Percentiles rank a stretch among this genome's conserved stretches.
These are phyloP conservation scores for Rallus crepitans DNA, from an alignment of 2,797 vertebrate species.

Conservation along the genomic window DNA sequence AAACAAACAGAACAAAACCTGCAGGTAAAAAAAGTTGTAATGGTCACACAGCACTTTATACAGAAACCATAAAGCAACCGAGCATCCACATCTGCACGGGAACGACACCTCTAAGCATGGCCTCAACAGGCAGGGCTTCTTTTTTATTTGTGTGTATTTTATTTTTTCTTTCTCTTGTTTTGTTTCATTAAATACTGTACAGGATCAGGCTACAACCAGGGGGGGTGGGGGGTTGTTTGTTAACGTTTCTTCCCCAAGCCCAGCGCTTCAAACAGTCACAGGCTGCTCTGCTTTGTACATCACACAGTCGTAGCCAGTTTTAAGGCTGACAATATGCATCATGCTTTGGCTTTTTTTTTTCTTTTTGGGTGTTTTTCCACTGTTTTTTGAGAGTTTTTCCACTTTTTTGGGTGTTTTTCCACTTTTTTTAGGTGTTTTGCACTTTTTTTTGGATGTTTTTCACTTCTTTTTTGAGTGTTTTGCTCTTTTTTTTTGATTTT, in stretches of 20 bases:
- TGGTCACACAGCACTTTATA: constrained; percentile 87
- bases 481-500: too few species aligned
- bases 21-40: constrained; percentile 81
- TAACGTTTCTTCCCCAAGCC: constrained; percentile 59
- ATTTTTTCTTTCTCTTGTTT: constrained; percentile 57
- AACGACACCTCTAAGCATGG: constrained; percentile 71
- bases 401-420: too few species aligned
- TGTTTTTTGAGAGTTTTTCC: not conserved
- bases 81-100: constrained; percentile 87
- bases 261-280: constrained; percentile 85
- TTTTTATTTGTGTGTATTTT: not conserved
- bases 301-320: constrained; percentile 86
- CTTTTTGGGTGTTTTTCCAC: constrained; percentile 38
- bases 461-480: not conserved
- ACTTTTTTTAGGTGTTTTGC: too few species aligned
- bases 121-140: constrained; percentile 70
- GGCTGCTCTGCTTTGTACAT: constrained; percentile 90
- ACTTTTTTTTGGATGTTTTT: too few species aligned
- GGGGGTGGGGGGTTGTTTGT: too few species aligned
- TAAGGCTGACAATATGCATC: constrained; percentile 92
- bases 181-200: constrained; percentile 84
- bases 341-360: constrained; percentile 95
- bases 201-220: constrained; percentile 87
- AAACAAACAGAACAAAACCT: constrained; percentile 64
- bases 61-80: constrained; percentile 85